phyloP scores from a whole-genome alignment of 2,888 invertebrate species.

The Smittia aterrima region DNA sequence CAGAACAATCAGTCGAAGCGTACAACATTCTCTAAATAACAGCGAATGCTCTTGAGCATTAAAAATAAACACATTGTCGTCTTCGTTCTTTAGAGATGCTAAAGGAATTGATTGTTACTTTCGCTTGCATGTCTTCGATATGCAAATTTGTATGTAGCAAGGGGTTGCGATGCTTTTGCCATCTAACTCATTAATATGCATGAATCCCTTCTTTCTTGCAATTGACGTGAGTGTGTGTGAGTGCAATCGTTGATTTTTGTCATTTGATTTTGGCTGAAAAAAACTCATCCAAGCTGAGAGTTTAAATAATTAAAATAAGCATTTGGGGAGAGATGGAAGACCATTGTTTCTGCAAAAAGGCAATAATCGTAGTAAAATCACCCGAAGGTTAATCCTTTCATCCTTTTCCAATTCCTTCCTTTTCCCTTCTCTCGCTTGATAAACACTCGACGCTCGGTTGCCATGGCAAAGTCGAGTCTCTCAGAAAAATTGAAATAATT shows the following conservation, averaged over 20 bases:
- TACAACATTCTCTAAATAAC: slow-evolving; percentile 4
- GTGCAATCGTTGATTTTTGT: slow-evolving; percentile 32
- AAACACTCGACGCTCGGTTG: slow-evolving; percentile 11
- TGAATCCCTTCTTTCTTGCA: background rate
- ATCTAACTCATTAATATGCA: slow-evolving; percentile 34
- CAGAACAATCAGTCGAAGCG: background rate
- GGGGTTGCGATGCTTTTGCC: slow-evolving; percentile 10
- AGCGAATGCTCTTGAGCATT: slow-evolving; percentile 1
- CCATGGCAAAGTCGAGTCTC: slow-evolving; percentile 5
- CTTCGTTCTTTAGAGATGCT: background rate
- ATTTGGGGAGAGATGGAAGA: background rate
- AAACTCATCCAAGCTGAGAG: background rate
- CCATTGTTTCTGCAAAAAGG: slow-evolving; percentile 32
- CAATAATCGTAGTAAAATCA: slow-evolving; percentile 33
- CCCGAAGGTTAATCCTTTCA: slow-evolving; percentile 42
- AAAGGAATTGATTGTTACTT: slow-evolving; percentile 43
- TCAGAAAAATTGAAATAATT: background rate
- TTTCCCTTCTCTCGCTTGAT: background rate
- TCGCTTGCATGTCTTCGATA: slow-evolving; percentile 25
- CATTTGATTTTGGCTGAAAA: slow-evolving; percentile 24
- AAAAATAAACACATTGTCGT: background rate
- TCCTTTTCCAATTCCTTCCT: slow-evolving; percentile 19
- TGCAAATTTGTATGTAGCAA: background rate
- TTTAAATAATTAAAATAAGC: slow-evolving; percentile 40
- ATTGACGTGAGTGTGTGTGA: background rate